Evolutionary conservation across 2,113 vertebrate genomes (phyloP).

Genomic region (Danionella cerebrum): DNA sequence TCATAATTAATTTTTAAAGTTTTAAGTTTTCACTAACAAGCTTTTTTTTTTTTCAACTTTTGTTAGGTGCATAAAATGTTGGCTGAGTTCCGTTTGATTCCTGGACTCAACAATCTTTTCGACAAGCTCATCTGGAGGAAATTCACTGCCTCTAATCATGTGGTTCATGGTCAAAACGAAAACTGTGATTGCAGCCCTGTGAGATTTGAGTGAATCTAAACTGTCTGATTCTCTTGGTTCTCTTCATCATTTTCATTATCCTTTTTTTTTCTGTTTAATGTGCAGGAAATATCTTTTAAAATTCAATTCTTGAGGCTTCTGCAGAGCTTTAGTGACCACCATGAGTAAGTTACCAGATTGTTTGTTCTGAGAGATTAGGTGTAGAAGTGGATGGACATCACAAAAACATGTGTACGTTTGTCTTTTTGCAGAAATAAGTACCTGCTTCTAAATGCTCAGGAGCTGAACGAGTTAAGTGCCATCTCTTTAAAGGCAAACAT

Average conservation of each 20-base stretch:
- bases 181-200: conserved; percentile 98
- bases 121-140: conserved; percentile 99
- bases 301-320: conserved; percentile 96
- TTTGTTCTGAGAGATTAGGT: background rate
- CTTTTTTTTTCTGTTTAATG: background rate
- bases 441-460: conserved; percentile 89
- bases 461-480: conserved; percentile 91
- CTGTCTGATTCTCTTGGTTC: background rate
- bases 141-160: conserved; percentile 77
- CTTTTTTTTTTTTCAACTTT: background rate
- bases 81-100: conserved; percentile 92
- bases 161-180: conserved; percentile 93
- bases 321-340: conserved; percentile 98
- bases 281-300: conserved; percentile 95
- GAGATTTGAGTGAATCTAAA: conserved; percentile 43
- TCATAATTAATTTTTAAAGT: background rate
- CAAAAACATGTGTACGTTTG: background rate
- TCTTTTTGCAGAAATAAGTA: conserved; percentile 83
- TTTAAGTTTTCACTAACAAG: background rate
- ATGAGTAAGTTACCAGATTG: conserved; percentile 77
- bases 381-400: background rate
- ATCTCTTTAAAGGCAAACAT: conserved; percentile 97
- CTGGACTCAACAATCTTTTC: conserved; percentile 95
- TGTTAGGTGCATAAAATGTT: conserved; percentile 95
- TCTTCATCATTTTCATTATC: background rate